These are phyloP conservation scores for Sciurus carolinensis DNA, from an alignment of 2,797 vertebrate species.

Conservation along the genomic window DNA sequence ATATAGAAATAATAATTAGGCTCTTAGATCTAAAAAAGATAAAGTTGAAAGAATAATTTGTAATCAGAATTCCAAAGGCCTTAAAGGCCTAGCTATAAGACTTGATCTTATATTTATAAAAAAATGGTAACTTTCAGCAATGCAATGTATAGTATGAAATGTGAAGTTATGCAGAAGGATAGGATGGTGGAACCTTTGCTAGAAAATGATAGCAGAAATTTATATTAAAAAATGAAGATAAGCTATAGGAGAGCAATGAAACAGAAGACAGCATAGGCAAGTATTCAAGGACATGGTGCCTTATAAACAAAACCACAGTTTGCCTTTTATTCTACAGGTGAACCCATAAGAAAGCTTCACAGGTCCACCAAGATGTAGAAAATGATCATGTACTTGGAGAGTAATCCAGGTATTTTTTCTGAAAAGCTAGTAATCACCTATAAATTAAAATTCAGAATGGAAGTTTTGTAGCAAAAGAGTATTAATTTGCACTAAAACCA, in stretches of 20 bases:
- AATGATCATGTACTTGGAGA: not conserved
- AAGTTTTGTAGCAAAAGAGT: not conserved
- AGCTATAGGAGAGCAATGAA: not conserved
- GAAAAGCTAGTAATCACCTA: not conserved
- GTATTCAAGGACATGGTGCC: not conserved
- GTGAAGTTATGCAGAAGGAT: not conserved
- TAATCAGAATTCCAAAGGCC: not conserved
- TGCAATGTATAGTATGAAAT: not conserved
- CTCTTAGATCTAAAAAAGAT: not conserved
- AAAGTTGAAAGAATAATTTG: not conserved
- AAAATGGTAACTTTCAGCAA: not conserved
- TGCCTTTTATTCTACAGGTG: not conserved
- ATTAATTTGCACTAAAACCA: constrained; percentile 48
- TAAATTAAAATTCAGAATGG: not conserved
- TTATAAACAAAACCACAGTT: not conserved
- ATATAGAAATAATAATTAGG: not conserved
- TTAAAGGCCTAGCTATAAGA: not conserved
- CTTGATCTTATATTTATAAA: not conserved
- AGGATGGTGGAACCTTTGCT: not conserved
- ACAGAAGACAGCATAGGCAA: not conserved
- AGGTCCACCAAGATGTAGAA: not conserved
- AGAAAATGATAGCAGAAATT: not conserved
- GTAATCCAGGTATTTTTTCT: not conserved
- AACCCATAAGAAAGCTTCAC: not conserved
- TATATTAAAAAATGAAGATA: not conserved